Evolutionary conservation across 2,888 invertebrate species (phyloP).

Genomic region (Epinotia bilunana): DNA sequence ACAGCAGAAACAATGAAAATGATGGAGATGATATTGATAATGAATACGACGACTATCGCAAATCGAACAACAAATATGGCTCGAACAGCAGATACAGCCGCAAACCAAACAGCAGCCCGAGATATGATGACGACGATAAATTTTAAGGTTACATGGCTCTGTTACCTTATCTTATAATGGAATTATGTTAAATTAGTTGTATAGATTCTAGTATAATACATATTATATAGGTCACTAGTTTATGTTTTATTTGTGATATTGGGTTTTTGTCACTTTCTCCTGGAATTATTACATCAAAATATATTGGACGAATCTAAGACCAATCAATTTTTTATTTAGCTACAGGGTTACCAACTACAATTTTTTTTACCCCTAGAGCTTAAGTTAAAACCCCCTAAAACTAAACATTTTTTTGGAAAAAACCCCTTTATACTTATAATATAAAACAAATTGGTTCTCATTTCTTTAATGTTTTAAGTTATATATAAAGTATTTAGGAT

Average conservation of each 20-base stretch:
- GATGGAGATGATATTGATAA: constrained; percentile 13
- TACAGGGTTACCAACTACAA: too few relatives aligned
- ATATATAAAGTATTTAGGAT: too few relatives aligned
- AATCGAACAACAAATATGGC: constrained; percentile 46
- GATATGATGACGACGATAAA: constrained; percentile 33
- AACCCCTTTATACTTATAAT: too few relatives aligned
- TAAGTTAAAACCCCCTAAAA: too few relatives aligned
- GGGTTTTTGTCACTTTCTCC: too few relatives aligned
- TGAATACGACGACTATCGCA: constrained; percentile 39
- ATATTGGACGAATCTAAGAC: not conserved
- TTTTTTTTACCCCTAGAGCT: too few relatives aligned
- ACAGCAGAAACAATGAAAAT: constrained; percentile 42
- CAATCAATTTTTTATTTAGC: too few relatives aligned
- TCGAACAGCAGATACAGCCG: constrained; percentile 45
- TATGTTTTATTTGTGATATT: not conserved
- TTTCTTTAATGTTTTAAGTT: too few relatives aligned
- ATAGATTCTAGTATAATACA: constrained; percentile 8
- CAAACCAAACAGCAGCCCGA: constrained; percentile 40
- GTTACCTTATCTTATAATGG: not conserved
- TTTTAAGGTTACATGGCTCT: constrained; percentile 2
- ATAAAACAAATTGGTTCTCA: too few relatives aligned
- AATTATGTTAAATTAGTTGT: not conserved
- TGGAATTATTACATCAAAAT: not conserved
- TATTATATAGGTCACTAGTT: not conserved
- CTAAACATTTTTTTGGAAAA: too few relatives aligned